phyloP scores from a whole-genome alignment of 2,113 vertebrate genomes.

The Leptocoma aspasia region DNA sequence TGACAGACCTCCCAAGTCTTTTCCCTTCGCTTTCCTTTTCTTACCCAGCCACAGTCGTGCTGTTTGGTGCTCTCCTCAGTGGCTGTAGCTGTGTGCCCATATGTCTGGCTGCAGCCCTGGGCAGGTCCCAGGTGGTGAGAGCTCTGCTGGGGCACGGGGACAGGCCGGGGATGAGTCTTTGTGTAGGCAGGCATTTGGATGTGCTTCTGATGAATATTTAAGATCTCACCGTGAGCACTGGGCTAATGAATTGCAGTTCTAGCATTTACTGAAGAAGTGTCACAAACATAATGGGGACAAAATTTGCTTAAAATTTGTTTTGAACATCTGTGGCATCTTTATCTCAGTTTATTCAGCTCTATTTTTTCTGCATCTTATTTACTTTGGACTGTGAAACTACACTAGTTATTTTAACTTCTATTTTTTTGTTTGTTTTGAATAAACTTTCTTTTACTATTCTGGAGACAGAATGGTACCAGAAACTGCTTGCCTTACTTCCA shows the following conservation, averaged over 20 bases:
- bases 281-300: constrained; percentile 4
- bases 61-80: not conserved
- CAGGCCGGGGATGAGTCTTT: not conserved
- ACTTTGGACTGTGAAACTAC: not conserved
- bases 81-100: not conserved
- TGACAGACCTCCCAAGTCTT: constrained; percentile 48
- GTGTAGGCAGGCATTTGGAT: not conserved
- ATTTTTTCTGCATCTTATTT: not conserved
- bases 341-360: not conserved
- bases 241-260: constrained; percentile 17
- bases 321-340: not conserved
- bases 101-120: not conserved
- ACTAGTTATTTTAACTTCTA: not conserved
- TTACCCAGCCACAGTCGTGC: not conserved
- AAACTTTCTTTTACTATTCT: not conserved
- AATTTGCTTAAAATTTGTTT: constrained; percentile 40
- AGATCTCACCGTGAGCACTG: not conserved
- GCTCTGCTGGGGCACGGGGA: not conserved
- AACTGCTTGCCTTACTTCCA: not conserved
- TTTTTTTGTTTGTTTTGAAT: not conserved
- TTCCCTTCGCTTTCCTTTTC: not conserved
- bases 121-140: not conserved
- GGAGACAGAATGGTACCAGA: not conserved
- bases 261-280: not conserved
- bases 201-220: not conserved